phyloP scores from a whole-genome alignment of 2,888 invertebrate species.

The Hydrotaea diabolus region DNA sequence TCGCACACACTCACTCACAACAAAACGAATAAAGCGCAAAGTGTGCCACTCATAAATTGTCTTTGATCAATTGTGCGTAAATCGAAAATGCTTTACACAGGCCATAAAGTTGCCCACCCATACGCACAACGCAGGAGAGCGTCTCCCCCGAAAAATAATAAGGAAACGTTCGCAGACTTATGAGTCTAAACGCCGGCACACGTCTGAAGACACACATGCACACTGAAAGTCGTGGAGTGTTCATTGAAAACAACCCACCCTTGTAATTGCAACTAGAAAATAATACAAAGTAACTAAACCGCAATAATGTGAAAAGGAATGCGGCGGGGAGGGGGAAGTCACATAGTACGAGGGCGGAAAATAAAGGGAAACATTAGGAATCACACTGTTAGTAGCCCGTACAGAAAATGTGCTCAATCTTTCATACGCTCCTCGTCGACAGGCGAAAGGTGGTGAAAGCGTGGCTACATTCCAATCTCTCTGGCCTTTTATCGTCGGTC shows the following conservation, averaged over 20 bases:
- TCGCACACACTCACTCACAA: neutral
- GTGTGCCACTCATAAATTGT: conserved; percentile 43
- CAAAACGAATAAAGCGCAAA: neutral
- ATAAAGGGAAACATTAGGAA: neutral
- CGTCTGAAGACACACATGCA: conserved; percentile 4
- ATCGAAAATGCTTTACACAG: conserved; percentile 5
- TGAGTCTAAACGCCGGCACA: conserved; percentile 39
- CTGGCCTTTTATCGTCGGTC: neutral
- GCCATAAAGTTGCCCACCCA: conserved; percentile 4
- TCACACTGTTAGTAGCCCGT: too few species aligned
- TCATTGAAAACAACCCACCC: conserved; percentile 21
- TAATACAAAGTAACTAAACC: neutral
- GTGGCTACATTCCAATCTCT: neutral
- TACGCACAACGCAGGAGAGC: neutral
- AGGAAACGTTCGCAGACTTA: conserved; percentile 36
- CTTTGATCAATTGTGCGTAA: conserved; percentile 47
- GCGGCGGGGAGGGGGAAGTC: too few species aligned
- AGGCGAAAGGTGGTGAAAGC: neutral
- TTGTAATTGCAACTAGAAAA: neutral
- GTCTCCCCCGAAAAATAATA: neutral
- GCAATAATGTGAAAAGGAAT: conserved; percentile 11
- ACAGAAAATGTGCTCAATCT: too few species aligned
- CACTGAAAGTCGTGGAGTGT: neutral
- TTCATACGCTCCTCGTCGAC: neutral
- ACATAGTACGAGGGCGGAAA: neutral